Base-by-base conservation (phyloP, 2,113 vertebrate genomes). In the Nipponia nippon region DNA sequence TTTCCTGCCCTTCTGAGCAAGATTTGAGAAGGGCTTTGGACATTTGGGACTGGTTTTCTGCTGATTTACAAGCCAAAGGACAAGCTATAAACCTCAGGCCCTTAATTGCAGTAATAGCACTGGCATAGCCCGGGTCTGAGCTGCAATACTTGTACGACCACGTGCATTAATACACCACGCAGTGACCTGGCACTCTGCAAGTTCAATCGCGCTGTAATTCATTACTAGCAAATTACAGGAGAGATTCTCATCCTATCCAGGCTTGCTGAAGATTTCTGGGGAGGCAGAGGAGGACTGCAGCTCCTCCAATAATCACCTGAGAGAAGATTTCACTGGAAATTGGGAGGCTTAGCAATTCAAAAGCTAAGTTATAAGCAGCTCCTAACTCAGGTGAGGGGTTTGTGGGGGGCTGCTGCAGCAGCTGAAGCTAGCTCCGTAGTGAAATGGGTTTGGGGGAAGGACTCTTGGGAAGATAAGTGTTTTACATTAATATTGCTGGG, bases 151-250 rank as follows among this genome's bases (percentile, higher is more conserved):
- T 11, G 32, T 25, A 21, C 11, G 0, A 21, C 63, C 1, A 1
- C 0, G 29, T 3, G 11, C 17, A 1, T 11, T 5, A 32, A 13
- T 17, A 16, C 52, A 5, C 26, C n/a, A 0, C 3, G 0, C 22
- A 3, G 44, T 6, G 23, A 58, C 18, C 89, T 2, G 55, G 55
- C 9, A 7, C 75, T 27, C 62, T 2, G 25, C 9, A 0, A 9
- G 38, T 25, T 38, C 61, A 17, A 4, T 16, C 73, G 5, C 6
- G 1, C 44, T 32, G 13, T 3, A 21, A 19, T 10, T 89, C 46
- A 10, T 53, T 18, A 21, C 10, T 30, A 50, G 22, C 42, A 11
- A 42, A 58, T 46, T 19, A 55, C 23, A 38, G 2, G 44, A 19
- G 52, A 56, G 9, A 9, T 26, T 6, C 49, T 32, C 20, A 6